Percentiles rank a stretch among this genome's conserved stretches.
phyloP scores from a whole-genome alignment of 2,797 vertebrate genomes.

The Sebastes wilsoni region DNA sequence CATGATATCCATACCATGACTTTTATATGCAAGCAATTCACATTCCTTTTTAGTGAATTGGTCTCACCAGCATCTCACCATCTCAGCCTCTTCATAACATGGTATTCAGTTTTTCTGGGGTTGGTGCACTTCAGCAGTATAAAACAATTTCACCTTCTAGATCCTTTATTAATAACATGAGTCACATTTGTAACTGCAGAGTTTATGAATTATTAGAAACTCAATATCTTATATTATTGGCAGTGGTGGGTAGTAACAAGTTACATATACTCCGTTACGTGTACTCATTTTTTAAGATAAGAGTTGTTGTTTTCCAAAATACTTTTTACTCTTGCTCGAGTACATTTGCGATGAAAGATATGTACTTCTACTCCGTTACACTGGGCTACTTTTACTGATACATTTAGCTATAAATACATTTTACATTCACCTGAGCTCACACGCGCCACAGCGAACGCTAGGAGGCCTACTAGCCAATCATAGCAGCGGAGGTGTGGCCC shows the following conservation, averaged over 20 bases:
- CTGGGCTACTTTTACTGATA: not conserved
- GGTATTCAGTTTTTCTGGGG: constrained; percentile 16
- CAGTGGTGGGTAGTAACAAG: not conserved
- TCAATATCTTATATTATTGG: not conserved
- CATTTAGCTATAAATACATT: not conserved
- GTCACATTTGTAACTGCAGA: not conserved
- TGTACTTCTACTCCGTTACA: not conserved
- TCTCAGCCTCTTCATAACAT: constrained; percentile 70
- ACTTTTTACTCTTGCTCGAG: not conserved
- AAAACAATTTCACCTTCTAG: not conserved
- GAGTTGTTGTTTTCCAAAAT: not conserved
- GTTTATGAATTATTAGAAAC: not conserved
- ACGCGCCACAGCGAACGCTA: not conserved
- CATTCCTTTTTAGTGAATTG: constrained; percentile 53
- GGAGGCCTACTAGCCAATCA: not conserved
- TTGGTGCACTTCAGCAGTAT: not conserved
- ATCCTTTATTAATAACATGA: not conserved
- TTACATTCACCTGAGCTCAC: not conserved
- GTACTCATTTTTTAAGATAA: no score
- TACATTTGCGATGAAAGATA: not conserved
- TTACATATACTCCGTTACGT: not conserved
- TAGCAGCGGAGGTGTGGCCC: not conserved
- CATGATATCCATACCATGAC: constrained; percentile 74
- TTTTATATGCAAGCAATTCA: constrained; percentile 65
- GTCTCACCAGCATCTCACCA: constrained; percentile 72